Evolutionary conservation across 1,140 invertebrate genomes (phyloP).

Genomic region (Doryteuthis pealeii): DNA sequence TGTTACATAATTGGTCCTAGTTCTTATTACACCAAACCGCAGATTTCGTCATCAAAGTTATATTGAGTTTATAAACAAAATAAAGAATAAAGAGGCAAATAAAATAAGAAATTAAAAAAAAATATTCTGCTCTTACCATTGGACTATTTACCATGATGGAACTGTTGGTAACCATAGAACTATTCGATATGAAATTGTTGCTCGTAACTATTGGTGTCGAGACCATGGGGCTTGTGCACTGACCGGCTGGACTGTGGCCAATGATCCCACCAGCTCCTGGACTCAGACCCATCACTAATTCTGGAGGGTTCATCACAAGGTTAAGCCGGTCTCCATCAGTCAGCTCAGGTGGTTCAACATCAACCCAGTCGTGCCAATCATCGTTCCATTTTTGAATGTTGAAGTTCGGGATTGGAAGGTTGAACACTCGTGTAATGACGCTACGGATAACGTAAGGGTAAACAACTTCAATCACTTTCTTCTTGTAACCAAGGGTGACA

Average conservation of each 20-base stretch:
- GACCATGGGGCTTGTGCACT: background rate
- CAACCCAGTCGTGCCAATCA: slow-evolving; percentile 3
- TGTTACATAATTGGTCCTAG: too few species aligned
- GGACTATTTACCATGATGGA: background rate
- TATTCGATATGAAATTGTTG: background rate
- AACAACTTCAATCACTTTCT: background rate
- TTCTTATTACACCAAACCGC: too few species aligned
- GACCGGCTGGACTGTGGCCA: background rate
- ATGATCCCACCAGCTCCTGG: background rate
- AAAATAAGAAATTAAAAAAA: too few species aligned
- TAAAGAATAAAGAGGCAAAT: too few species aligned
- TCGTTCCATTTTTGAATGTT: background rate
- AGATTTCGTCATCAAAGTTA: too few species aligned
- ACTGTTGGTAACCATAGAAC: background rate
- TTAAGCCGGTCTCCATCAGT: slow-evolving; percentile 1
- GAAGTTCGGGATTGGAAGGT: background rate
- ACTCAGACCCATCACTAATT: background rate
- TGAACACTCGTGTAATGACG: background rate
- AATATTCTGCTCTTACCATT: slow-evolving; percentile 3
- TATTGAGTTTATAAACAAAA: too few species aligned
- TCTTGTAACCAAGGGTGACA: slow-evolving; percentile 1
- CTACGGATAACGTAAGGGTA: background rate
- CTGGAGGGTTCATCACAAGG: background rate
- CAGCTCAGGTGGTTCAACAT: slow-evolving; percentile 2
- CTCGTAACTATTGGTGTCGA: background rate